Base-by-base conservation (phyloP, 2,113 vertebrate genomes). In the Prochilodus magdalenae region DNA sequence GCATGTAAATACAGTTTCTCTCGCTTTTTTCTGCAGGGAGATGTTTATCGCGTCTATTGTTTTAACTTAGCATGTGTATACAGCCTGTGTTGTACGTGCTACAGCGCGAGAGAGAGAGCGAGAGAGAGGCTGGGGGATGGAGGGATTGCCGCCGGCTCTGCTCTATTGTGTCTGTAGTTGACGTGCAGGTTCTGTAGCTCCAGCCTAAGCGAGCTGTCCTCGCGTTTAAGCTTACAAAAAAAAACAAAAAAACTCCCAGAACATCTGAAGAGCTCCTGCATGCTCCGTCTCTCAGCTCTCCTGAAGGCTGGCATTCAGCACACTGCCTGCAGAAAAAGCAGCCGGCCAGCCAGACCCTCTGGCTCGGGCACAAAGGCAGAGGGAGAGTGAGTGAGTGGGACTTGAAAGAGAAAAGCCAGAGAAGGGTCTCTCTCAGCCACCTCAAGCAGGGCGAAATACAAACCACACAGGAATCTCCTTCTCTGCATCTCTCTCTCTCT, bases 331-430 rank as follows among this genome's bases (percentile, higher is more conserved):
- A 75, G 80, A 60, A 60, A 60, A 12, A 60, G 14, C 70, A 66
- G 77, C 57, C 75, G 69, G 57, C 70, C 73, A 77, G n/a, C 40
- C 67, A 73, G 29, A 75, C 83, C 72, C 67, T 78, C 70, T 76
- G 87, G 85, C 82, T 83, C 85, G 73, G 65, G 81, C 82, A 85
- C 75, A 80, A 73, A 83, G 76, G 63, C 60, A 83, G 72, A 83
- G 69, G 51, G 73, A 83, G 60, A 40, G 53, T 30, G 65, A 79
- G 33, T 73, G 83, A 84, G 85, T 84, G 79, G 85, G 83, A 82
- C 83, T 84, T 82, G 36, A 82, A 82, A 84, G 72, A 84, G 75
- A 78, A 76, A 65, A 69, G 66, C 55, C 55, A 67, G 79, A 79
- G 67, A 79, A 79, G 77, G 80, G 79, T 84, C 79, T 72, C 65